Evolutionary conservation across 53 echinoderm and acorn worm genomes (phyloP).

Genomic region (Zoroaster sp.): DNA sequence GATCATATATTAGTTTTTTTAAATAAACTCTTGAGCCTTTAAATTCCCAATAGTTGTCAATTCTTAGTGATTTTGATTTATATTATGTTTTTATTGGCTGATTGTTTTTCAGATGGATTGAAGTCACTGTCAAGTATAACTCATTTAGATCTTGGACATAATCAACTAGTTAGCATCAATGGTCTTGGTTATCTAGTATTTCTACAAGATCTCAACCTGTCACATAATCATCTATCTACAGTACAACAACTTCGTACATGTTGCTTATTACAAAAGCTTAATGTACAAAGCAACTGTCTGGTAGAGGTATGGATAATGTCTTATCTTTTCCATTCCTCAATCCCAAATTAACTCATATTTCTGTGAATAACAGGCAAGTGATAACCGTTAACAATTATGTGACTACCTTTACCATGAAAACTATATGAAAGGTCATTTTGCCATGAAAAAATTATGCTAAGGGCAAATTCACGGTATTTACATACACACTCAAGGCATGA

Average conservation of each 20-base stretch:
- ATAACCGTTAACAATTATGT: too few relatives aligned
- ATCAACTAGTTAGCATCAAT: conserved; percentile 79
- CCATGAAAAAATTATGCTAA: too few relatives aligned
- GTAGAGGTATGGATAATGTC: conserved; percentile 66
- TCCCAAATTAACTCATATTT: too few relatives aligned
- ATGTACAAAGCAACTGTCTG: conserved; percentile 76
- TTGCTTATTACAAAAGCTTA: conserved; percentile 70
- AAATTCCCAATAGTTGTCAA: too few relatives aligned
- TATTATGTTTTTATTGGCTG: neutral
- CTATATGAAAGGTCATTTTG: too few relatives aligned
- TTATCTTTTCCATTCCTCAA: too few relatives aligned
- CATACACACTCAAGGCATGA: too few relatives aligned
- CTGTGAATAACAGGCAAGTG: too few relatives aligned
- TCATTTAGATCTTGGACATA: conserved; percentile 77
- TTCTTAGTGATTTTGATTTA: neutral
- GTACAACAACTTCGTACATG: conserved; percentile 73
- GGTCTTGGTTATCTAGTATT: conserved; percentile 71
- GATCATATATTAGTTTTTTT: too few relatives aligned
- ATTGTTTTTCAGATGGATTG: conserved; percentile 65
- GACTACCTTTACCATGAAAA: too few relatives aligned
- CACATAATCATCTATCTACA: conserved; percentile 80
- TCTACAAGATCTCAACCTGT: conserved; percentile 71
- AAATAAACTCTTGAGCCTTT: too few relatives aligned
- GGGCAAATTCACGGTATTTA: too few relatives aligned
- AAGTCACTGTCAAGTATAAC: conserved; percentile 68